A percentile compares a stretch with the other conserved stretches of the same genome.
Conservation (phyloP, 2,797 vertebrate species). For the Remorina albescens region DNA sequence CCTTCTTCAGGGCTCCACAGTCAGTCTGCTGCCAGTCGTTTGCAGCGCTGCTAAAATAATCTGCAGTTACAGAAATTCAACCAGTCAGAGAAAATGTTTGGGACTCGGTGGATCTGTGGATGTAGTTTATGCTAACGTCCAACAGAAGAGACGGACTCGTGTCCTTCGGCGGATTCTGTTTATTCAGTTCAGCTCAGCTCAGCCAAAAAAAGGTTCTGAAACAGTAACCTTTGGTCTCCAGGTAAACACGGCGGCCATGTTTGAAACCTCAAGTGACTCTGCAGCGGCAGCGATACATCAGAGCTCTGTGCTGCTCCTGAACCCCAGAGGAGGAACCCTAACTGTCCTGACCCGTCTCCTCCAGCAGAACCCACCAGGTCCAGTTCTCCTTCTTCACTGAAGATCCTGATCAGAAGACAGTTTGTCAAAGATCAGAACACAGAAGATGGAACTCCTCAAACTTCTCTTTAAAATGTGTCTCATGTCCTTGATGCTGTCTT, state of each 20-base stretch:
- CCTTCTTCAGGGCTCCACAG: background rate
- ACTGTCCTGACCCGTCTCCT: no score
- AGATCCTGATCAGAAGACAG: no score
- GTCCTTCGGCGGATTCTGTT: slow-evolving; percentile 40
- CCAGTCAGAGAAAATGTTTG: rapidly evolving
- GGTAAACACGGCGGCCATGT: slow-evolving; percentile 59
- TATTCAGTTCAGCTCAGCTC: slow-evolving; percentile 33
- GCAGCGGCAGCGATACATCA: no score
- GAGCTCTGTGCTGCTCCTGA: no score
- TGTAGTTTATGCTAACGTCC: no score
- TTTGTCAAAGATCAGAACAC: no score
- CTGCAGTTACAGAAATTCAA: background rate
- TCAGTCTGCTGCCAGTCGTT: background rate
- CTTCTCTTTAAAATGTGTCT: background rate
- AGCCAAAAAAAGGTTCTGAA: slow-evolving; percentile 58
- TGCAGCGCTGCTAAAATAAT: background rate
- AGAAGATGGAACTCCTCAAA: no score
- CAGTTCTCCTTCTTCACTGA: no score
- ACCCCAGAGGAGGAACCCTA: no score
- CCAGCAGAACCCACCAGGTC: no score
- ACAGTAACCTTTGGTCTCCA: slow-evolving; percentile 72
- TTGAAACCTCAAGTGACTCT: slow-evolving; percentile 45
- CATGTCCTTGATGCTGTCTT: no score
- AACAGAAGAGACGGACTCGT: slow-evolving; percentile 17
- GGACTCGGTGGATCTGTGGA: background rate